Base-by-base conservation (phyloP, 2,113 vertebrate species). In the Empidonax traillii region DNA sequence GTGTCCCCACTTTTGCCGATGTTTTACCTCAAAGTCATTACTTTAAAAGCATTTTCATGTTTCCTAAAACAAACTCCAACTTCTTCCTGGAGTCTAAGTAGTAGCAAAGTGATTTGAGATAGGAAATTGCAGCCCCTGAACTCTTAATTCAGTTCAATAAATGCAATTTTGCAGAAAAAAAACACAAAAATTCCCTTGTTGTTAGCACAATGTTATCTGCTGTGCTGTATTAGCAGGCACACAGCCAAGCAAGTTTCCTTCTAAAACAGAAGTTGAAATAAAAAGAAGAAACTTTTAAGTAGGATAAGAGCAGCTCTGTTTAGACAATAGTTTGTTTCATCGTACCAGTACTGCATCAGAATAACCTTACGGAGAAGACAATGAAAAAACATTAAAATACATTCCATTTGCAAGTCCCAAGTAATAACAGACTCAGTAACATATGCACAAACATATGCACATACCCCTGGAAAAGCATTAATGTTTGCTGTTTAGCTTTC, bases 41-140 rank as follows among this genome's bases (percentile, higher is more conserved):
- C 92, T 95, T 97, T 98, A 98, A 98, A 98, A 98, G 98, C 98
- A 95, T 98, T 98, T 98, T 86, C 95, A 12, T 98, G 97, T 97
- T 98, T 97, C 97, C 94, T 91, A 97, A 97, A 98, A 96, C 94
- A 96, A 98, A 97, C 87, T 96, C 83, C 95, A 96, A 89, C 87
- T 97, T 97, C 96, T 90, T 78, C 82, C 87, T 62, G 75, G 72
- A 97, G 94, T 71, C 96, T 94, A 91, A 94, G 93, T 82, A 97
- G 82, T 76, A 96, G 87, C 93, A 85, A 95, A 93, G 93, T 97
- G 97, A 93, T 92, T 90, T 96, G 93, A 94, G 77, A 95, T 15
- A 58, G 93, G 63, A 97, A 96, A 96, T 75, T 85, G 89, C 88
- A 94, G 79, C 31, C 61, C 88, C 83, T 83, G 91, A 96, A 96